Percentiles rank a stretch among this genome's conserved stretches.
phyloP scores from a whole-genome alignment of 2,113 vertebrate genomes.

The Phyllostomus hastatus region DNA sequence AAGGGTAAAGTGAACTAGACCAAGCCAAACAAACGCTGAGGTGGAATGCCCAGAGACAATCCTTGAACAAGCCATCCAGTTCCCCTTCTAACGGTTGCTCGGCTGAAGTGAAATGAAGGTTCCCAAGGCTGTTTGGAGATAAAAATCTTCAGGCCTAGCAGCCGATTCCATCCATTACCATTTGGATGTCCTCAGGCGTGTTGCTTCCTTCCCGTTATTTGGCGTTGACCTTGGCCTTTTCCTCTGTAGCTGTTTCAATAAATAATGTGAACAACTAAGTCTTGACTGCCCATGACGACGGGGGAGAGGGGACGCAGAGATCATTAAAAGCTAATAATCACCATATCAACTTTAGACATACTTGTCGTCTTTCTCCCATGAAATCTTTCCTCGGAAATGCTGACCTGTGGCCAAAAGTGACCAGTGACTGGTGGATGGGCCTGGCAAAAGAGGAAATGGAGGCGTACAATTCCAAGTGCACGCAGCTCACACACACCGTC shows the following conservation, averaged over 20 bases:
- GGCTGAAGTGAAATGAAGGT: neutral
- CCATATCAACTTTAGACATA: neutral
- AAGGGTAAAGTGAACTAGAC: neutral
- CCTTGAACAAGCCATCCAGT: neutral
- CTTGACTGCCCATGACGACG: constrained; percentile 9
- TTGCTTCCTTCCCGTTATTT: constrained; percentile 48
- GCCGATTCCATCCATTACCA: neutral
- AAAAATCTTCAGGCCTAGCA: constrained; percentile 27
- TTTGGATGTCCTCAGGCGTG: constrained; percentile 28
- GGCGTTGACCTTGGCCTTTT: constrained; percentile 48
- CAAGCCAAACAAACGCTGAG: neutral
- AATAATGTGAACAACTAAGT: constrained; percentile 31
- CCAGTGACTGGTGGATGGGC: neutral
- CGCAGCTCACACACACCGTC: neutral
- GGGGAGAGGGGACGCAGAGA: constrained; percentile 11
- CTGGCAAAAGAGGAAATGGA: neutral
- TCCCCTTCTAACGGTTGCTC: neutral
- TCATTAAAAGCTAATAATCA: constrained; percentile 25
- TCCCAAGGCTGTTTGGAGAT: constrained; percentile 23
- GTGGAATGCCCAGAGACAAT: neutral
- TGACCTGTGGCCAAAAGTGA: neutral
- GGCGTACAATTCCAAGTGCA: neutral
- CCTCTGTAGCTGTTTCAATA: constrained; percentile 52
- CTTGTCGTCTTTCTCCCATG: constrained; percentile 37
- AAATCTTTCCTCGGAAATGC: constrained; percentile 13